Percentiles rank a stretch among this genome's conserved stretches.
phyloP scores from a whole-genome alignment of 92 coral and sea anemone genomes.

The Diadumene lineata region DNA sequence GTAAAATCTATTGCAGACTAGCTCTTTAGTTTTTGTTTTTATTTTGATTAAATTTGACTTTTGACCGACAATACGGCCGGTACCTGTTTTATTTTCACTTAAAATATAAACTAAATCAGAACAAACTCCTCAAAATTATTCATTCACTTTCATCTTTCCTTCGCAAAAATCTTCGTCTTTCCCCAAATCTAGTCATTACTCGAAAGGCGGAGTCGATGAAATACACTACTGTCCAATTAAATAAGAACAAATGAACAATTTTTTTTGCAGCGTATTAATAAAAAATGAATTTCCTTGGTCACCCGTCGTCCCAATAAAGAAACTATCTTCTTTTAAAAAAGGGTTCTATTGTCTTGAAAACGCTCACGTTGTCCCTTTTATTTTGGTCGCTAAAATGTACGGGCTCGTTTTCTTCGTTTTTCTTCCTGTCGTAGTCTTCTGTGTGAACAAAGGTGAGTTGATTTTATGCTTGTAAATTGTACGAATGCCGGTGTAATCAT shows the following conservation, averaged over 20 bases:
- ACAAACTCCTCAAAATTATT: not conserved
- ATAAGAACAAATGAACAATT: not conserved
- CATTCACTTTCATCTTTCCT: not conserved
- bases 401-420: not conserved
- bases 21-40: not conserved
- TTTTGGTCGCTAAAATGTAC: not conserved
- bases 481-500: not conserved
- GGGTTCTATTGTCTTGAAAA: not conserved
- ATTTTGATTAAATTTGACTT: not conserved
- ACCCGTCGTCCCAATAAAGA: slow-evolving; percentile 15
- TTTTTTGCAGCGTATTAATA: slow-evolving; percentile 20
- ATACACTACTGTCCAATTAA: not conserved
- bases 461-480: slow-evolving; percentile 5
- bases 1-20: not conserved
- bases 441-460: slow-evolving; percentile 10
- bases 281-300: slow-evolving; percentile 16
- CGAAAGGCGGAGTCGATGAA: not conserved
- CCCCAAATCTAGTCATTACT: too few species aligned
- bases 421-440: slow-evolving; percentile 8
- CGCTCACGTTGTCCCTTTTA: not conserved
- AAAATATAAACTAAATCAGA: not conserved
- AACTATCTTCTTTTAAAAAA: not conserved
- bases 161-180: too few species aligned
- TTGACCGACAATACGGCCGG: slow-evolving; percentile 10
- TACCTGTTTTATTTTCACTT: not conserved